Evolutionary conservation across 2,113 vertebrate genomes (phyloP).

Genomic region (Varanus komodoensis): DNA sequence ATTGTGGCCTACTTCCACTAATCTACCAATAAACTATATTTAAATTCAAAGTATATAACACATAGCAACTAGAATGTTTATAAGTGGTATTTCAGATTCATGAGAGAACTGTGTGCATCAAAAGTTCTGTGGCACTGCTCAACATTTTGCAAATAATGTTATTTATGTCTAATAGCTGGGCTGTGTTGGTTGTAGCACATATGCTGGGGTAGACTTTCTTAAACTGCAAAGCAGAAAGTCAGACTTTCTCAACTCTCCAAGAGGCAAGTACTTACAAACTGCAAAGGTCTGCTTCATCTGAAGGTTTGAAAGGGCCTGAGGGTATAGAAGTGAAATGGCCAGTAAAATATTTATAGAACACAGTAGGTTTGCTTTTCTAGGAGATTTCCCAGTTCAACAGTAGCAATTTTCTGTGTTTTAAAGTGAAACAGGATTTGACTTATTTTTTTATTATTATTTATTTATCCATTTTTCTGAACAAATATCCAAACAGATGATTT

Average conservation of each 20-base stretch:
- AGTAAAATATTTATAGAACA: slow-evolving; percentile 34
- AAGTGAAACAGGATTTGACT: neutral
- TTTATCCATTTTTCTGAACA: neutral
- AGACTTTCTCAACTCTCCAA: slow-evolving; percentile 16
- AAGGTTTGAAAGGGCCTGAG: slow-evolving; percentile 21
- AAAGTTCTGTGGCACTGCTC: neutral
- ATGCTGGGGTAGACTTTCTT: neutral
- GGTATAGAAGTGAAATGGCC: slow-evolving; percentile 17
- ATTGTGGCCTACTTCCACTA: neutral
- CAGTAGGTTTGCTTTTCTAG: slow-evolving; percentile 4
- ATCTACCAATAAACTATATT: neutral
- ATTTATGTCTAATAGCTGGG: neutral
- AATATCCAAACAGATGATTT: neutral
- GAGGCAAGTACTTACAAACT: slow-evolving; percentile 5
- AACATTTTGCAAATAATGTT: neutral
- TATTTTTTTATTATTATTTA: neutral
- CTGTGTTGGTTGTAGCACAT: neutral
- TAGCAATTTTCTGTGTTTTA: slow-evolving; percentile 21
- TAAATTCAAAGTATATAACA: neutral
- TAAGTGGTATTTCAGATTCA: neutral
- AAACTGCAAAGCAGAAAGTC: slow-evolving; percentile 1
- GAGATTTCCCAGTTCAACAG: slow-evolving; percentile 8
- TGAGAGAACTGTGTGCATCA: neutral
- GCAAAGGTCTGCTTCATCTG: slow-evolving; percentile 17
- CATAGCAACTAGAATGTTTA: neutral